A percentile compares a stretch with the other conserved stretches of the same genome.
These are phyloP conservation scores for Sicus ferrugineus DNA, from an alignment of 2,888 invertebrate genomes.

Conservation along the genomic window DNA sequence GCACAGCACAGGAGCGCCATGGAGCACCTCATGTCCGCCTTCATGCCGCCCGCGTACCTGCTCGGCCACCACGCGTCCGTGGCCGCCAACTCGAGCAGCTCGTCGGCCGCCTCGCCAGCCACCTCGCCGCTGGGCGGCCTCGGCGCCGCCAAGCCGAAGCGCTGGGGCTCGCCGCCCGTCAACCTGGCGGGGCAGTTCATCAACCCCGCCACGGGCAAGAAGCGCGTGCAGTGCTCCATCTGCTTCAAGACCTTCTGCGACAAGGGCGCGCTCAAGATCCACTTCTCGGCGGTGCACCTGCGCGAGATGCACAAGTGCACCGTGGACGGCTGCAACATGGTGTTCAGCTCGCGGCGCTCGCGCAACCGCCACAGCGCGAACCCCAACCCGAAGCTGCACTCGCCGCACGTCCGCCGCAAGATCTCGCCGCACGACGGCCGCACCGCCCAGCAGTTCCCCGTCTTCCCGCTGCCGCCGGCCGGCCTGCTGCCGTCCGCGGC, in stretches of 20 bases:
- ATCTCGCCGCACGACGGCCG: constrained; percentile 93
- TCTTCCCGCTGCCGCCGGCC: constrained; percentile 70
- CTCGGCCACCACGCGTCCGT: constrained; percentile 54
- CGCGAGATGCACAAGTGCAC: constrained; percentile 99
- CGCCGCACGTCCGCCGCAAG: constrained; percentile 91
- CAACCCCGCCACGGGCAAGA: constrained; percentile 92
- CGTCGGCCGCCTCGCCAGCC: constrained; percentile 51
- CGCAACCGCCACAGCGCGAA: constrained; percentile 96
- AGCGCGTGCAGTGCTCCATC: constrained; percentile 95
- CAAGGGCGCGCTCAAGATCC: constrained; percentile 97
- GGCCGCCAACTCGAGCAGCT: constrained; percentile 42
- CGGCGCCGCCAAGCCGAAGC: constrained; percentile 61
- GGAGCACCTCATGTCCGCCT: constrained; percentile 62
- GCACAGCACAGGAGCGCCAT: constrained; percentile 42
- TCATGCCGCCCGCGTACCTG: constrained; percentile 63
- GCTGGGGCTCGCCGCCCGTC: constrained; percentile 76
- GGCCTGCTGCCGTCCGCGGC: constrained; percentile 67
- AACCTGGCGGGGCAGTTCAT: constrained; percentile 87
- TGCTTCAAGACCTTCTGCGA: constrained; percentile 99
- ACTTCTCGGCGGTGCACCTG: constrained; percentile 96
- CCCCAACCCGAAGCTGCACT: constrained; percentile 95
- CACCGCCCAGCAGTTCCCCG: constrained; percentile 77
- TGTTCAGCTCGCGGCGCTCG: constrained; percentile 95
- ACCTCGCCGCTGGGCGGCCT: constrained; percentile 49
- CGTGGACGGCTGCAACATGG: constrained; percentile 97